Base-by-base conservation (phyloP, 1,140 invertebrate genomes). In the Lasioglossum baleicum region DNA sequence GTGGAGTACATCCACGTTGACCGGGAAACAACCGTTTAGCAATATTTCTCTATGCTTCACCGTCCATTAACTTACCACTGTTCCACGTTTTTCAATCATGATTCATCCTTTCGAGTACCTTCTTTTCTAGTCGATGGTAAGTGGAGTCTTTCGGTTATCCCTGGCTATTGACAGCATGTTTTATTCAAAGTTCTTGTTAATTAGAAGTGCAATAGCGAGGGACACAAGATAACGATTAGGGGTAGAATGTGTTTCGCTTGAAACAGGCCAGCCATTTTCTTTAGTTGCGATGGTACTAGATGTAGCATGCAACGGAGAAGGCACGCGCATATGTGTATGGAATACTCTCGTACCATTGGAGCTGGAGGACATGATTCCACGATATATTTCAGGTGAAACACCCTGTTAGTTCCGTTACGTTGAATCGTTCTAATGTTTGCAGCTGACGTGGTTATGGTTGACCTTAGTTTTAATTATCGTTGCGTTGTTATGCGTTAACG, bases 1-100 rank as follows among this genome's bases (percentile, higher is more conserved):
- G 96, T 97, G 94, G 97, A 97, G 91, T 97, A 96, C 90, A 97
- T 97, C 89, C 96, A 97, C 93, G 96, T 97, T 91, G 97, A 97
- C 94, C 95, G 96, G 90, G 96, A 97, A 93, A 97, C 96, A 87
- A 97, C 96, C 82, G 97, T 97, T 94, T 97, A 93, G 88, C 80
- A 82, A 89, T 78, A 87, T 81, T 87, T 87, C 83, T 91, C 82
- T 87, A 83, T 88, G 86, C 86, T 91, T 90, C 89, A 91, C 92
- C 92, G 92, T 92, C 92, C 92, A 92, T 73, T 88, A 85, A 89
- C 70, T 79, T 79, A 79, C 35, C 61, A 56, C 35, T 79, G 44
- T 65, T 61, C 76, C 61, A 70, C 73, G 48, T 40, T 72, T 48
- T 48, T 48, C 44, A 3, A 73, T 35, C 31, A 51, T 66, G n/a